A percentile compares a stretch with the other conserved stretches of the same genome.
Evolutionary conservation across 2,113 vertebrate genomes (phyloP).

Genomic region (Poecile atricapillus): DNA sequence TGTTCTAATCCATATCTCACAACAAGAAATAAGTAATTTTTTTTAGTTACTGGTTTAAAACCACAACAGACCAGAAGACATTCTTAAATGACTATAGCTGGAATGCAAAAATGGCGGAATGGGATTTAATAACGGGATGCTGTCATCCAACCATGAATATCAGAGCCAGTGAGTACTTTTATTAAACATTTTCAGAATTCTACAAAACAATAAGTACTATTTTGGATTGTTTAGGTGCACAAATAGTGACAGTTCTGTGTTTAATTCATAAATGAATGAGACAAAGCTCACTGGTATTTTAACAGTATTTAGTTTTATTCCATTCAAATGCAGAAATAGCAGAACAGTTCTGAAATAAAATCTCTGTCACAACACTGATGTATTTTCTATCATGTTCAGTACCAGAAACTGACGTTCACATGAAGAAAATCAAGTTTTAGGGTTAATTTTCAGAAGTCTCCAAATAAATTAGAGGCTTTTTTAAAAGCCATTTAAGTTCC

Average conservation of each 20-base stretch:
- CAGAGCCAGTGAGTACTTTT: background rate
- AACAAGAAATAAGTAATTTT: too few relatives aligned
- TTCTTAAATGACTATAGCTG: background rate
- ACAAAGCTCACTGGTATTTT: background rate
- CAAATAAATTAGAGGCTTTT: background rate
- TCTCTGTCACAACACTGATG: background rate
- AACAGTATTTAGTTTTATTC: background rate
- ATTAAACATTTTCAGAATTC: background rate
- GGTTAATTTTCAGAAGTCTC: background rate
- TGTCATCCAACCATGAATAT: background rate
- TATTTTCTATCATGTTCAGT: background rate
- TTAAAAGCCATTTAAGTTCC: background rate
- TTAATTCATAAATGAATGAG: background rate
- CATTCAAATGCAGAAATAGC: background rate
- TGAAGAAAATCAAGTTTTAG: background rate
- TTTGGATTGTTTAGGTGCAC: background rate
- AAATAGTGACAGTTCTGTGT: background rate
- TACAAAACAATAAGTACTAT: background rate
- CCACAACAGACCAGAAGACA: background rate
- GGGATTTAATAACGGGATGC: background rate
- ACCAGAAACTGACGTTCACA: background rate
- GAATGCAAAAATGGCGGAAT: background rate
- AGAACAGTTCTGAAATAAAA: background rate
- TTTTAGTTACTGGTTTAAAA: too few relatives aligned
- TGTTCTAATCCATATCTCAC: too few relatives aligned